phyloP scores from a whole-genome alignment of 2,888 invertebrate genomes.

The Phortica magna region DNA sequence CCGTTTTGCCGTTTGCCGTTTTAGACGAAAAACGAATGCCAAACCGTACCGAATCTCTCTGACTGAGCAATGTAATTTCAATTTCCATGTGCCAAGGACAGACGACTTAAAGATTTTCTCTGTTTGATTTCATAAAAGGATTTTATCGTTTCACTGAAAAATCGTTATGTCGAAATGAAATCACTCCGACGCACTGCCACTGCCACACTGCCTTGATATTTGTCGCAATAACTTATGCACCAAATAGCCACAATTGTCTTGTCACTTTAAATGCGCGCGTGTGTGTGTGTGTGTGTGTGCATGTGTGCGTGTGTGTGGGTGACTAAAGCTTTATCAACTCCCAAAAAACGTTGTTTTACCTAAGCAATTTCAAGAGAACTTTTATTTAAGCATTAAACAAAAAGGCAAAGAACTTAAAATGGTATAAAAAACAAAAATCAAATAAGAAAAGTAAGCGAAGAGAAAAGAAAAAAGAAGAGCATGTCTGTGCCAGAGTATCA shows the following conservation, averaged over 20 bases:
- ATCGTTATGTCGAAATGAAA: slow-evolving; percentile 25
- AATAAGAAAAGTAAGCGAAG: too few relatives aligned
- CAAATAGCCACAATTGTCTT: slow-evolving; percentile 15
- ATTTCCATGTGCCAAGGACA: slow-evolving; percentile 27
- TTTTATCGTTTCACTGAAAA: slow-evolving; percentile 45
- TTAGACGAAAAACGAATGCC: not conserved
- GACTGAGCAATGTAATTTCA: not conserved
- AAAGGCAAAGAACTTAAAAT: too few relatives aligned
- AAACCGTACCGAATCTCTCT: not conserved
- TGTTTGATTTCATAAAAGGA: slow-evolving; percentile 45
- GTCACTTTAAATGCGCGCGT: not conserved
- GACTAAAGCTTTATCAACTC: too few relatives aligned
- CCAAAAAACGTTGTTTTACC: too few relatives aligned
- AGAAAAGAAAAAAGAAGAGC: too few relatives aligned
- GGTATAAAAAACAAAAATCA: too few relatives aligned
- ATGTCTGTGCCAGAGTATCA: too few relatives aligned
- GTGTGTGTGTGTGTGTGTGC: too few relatives aligned
- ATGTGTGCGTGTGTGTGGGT: too few relatives aligned
- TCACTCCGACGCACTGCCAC: not conserved
- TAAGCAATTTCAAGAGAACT: too few relatives aligned
- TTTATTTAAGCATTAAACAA: too few relatives aligned
- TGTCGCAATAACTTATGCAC: slow-evolving; percentile 45
- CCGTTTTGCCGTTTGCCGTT: not conserved
- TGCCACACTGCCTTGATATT: slow-evolving; percentile 32
- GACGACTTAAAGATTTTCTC: slow-evolving; percentile 38